Conservation (phyloP, 2,113 vertebrate species). For the Spheniscus mendiculus region DNA sequence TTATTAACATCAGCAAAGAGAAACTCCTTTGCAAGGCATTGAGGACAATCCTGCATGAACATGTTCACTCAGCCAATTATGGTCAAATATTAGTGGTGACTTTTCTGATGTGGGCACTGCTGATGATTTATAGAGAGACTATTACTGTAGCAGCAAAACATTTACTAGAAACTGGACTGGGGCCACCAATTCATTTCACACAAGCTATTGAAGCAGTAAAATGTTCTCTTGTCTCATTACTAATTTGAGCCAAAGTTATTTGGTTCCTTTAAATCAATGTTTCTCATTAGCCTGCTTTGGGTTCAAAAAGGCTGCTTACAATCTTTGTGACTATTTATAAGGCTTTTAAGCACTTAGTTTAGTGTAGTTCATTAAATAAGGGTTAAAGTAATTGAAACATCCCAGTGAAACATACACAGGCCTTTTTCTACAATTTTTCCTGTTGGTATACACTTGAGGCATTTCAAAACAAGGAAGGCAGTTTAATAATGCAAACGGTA, state of each 20-base stretch:
- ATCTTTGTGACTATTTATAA: constrained; percentile 8
- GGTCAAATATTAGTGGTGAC: constrained; percentile 22
- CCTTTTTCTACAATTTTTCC: neutral
- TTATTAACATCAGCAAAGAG: neutral
- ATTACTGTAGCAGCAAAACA: constrained; percentile 26
- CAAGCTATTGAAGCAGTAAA: constrained; percentile 28
- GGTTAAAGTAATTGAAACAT: constrained; percentile 10
- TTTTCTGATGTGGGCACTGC: constrained; percentile 22
- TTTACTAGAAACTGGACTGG: constrained; percentile 56
- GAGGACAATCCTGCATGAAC: neutral
- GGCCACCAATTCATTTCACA: constrained; percentile 57
- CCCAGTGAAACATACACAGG: neutral
- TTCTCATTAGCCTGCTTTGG: constrained; percentile 14
- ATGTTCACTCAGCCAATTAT: constrained; percentile 13
- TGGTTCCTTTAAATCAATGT: constrained; percentile 16
- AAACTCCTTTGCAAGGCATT: neutral
- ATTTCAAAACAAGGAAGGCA: neutral
- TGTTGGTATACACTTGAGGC: neutral
- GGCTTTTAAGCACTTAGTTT: constrained; percentile 25
- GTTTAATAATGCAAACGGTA: neutral
- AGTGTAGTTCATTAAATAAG: constrained; percentile 14
- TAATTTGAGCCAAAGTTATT: constrained; percentile 6
- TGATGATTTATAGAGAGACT: constrained; percentile 36
- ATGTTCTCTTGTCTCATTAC: constrained; percentile 9
- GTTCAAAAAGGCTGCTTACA: neutral